Evolutionary conservation across 2,113 vertebrate species (phyloP), one percentile per base, ranked within the genome.

Genomic region (Paraplagusia blochii): DNA sequence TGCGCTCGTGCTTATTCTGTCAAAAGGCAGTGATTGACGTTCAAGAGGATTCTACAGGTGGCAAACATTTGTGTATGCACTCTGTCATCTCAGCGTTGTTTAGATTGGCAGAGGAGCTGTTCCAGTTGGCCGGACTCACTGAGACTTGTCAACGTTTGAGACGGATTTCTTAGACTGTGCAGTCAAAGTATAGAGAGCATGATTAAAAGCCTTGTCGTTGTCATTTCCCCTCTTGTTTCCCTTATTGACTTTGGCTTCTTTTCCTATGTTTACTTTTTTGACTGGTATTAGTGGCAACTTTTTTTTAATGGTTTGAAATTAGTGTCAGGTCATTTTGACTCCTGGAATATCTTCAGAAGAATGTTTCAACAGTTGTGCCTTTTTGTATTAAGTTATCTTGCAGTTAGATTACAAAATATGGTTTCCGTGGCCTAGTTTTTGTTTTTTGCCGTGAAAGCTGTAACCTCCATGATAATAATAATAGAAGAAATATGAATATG

Each of bases 131-230:
- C 83, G 77, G 76, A 70, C 78, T 80, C 58, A 63, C 66, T 53
- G 68, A 73, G 54, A 60, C 53, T 69, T 74, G 50, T 29, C 38
- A 40, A 11, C 33, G 15, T 71, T 61, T 69, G 67, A 79, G 79
- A 83, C 58, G 53, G 77, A 82, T 84, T 84, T 84, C 80, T 89
- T 86, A 87, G 74, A 87, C 74, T 81, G 77, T 76, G 70, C 74
- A 63, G 50, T 77, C 42, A 18, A 80, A 83, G 73, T 54, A 74
- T 19, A 39, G 36, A 53, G 60, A 76, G 53, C 49, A 43, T 79
- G 75, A 85, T 77, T 81, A 60, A 80, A 82, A 85, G 77, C 62
- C 66, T 33, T 74, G 53, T 67, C 8, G 18, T 65, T 69, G 77
- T 65, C 29, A 58, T 70, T 76, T 80, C 65, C 74, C 70, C 65